Base-by-base conservation (phyloP, 2,113 vertebrate species). In the Centrocercus urophasianus region DNA sequence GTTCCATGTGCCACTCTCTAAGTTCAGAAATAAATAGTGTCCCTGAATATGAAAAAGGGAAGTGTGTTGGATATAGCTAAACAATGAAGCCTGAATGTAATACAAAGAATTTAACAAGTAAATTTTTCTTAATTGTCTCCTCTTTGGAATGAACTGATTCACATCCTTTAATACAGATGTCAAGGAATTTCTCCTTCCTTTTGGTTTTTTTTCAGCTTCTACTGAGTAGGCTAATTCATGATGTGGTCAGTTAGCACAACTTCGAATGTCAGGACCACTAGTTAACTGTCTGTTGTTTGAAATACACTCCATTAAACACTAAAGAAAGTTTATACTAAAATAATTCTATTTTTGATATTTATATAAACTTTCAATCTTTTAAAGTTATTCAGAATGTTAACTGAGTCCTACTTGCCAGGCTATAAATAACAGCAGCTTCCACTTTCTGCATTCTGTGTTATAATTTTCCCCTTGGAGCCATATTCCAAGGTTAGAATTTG, bases 381-480 rank as follows among this genome's bases (percentile, higher is more conserved):
- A 0, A 85, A 76, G 57, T 88, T 95, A 73, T 76, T 95, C 60
- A n/a, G 92, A 94, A 69, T 96, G 96, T 95, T 63, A 63, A 40
- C 60, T 18, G 74, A 89, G 81, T 96, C 89, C 48, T 96, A 45
- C 64, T 65, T 90, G 83, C 81, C 81, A 95, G 67, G 42, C 83
- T 97, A 80, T 96, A 97, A 97, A 96, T 97, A 96, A 96, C 86
- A 88, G 47, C 28, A 32, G 11, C 66, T 89, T 97, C 90, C 59
- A 77, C 40, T 91, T 87, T 89, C 81, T 95, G 42, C 64, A 81
- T 75, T 63, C 50, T 76, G 71, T 76, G 71, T 89, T 96, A 81
- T 75, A 91, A 90, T 38, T 90, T 93, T n/a, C 42, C 12, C 8
- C 3, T 52, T 93, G 69, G 34, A 64, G n/a, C 22, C 27, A 30